These are phyloP conservation scores for Sula dactylatra DNA, from an alignment of 2,113 vertebrate genomes.

Conservation along the genomic window DNA sequence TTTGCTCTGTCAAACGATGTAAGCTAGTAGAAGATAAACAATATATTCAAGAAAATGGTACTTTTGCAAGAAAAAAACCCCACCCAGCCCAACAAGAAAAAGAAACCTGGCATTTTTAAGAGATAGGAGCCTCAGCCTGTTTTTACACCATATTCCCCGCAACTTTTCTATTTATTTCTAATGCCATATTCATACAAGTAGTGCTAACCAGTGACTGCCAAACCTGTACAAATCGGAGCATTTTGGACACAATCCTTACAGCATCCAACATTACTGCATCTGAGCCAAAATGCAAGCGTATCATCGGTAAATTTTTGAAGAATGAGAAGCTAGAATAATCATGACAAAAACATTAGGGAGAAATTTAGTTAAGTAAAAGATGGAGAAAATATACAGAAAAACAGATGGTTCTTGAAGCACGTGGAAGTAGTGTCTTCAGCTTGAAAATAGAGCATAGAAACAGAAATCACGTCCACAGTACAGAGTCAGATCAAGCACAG, in stretches of 20 bases:
- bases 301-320: background rate
- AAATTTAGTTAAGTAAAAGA: background rate
- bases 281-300: background rate
- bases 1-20: slow-evolving; percentile 92
- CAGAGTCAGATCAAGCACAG: background rate
- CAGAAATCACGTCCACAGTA: background rate
- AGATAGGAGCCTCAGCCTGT: background rate
- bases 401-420: background rate
- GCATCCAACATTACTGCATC: background rate
- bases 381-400: background rate
- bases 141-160: background rate
- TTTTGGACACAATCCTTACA: background rate
- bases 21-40: slow-evolving; percentile 77
- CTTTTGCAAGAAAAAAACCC: background rate
- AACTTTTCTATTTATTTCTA: background rate
- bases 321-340: background rate
- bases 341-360: background rate
- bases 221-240: background rate
- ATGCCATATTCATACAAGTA: background rate
- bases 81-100: background rate
- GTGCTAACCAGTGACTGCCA: background rate
- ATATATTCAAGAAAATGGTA: background rate
- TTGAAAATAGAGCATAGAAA: background rate
- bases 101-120: background rate
- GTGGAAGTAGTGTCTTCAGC: background rate